Conservation (phyloP, 2,888 invertebrate species). For the Drosophila pseudotakahashii region DNA sequence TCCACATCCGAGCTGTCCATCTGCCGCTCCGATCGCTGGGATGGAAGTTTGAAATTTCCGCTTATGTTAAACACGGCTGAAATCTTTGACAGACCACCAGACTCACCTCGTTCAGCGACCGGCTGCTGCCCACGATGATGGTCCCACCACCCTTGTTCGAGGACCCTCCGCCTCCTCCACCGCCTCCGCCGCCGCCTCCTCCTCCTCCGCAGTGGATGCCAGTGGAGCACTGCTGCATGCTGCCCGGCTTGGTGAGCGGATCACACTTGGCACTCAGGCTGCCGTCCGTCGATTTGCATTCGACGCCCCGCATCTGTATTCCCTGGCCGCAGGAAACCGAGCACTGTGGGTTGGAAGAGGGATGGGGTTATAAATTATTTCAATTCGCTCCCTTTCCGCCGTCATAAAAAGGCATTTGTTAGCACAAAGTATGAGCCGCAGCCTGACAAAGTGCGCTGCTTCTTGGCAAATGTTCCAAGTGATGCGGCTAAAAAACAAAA, state of each 20-base stretch:
- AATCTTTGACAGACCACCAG: background rate
- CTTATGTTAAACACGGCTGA: background rate
- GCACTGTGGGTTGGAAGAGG: conserved; percentile 87
- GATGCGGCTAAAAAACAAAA: conserved; percentile 19
- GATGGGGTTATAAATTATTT: conserved; percentile 70
- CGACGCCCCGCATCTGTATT: conserved; percentile 91
- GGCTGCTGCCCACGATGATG: conserved; percentile 81
- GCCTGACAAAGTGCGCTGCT: conserved; percentile 57
- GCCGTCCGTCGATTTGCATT: conserved; percentile 89
- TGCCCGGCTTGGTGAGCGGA: conserved; percentile 88
- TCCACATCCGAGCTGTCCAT: conserved; percentile 74
- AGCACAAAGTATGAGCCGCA: conserved; percentile 61
- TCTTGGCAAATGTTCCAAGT: conserved; percentile 18
- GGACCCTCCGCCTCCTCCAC: conserved; percentile 66
- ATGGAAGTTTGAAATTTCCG: background rate
- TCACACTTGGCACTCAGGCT: conserved; percentile 88
- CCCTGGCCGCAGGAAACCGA: conserved; percentile 97
- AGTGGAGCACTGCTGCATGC: conserved; percentile 90
- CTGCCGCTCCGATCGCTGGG: conserved; percentile 68
- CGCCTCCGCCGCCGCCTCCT: conserved; percentile 80
- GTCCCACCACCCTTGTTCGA: conserved; percentile 74
- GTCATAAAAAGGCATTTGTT: conserved; percentile 68
- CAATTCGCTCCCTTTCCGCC: conserved; percentile 62
- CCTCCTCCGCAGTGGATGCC: conserved; percentile 87
- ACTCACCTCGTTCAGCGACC: conserved; percentile 69